Conservation (phyloP, 2,888 invertebrate species). For the Agrypnus murinus region DNA sequence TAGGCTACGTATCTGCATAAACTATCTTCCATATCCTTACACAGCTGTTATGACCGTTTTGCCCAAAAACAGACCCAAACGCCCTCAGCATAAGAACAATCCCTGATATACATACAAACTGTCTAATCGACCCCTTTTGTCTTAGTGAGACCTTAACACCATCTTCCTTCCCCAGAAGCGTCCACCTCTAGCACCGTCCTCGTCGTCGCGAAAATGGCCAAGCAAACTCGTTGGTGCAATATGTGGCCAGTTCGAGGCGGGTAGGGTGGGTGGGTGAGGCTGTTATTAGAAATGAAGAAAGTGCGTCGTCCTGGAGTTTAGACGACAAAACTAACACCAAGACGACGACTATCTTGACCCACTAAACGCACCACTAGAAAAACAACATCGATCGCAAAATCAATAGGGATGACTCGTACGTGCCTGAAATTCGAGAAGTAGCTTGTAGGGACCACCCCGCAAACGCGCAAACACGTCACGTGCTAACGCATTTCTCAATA, state of each 20-base stretch:
- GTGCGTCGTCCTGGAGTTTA: conserved; percentile 16
- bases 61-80: conserved; percentile 63
- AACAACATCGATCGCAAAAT: conserved; percentile 58
- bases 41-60: conserved; percentile 65
- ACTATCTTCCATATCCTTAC: conserved; percentile 68
- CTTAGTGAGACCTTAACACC: conserved; percentile 59
- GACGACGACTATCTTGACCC: conserved; percentile 49
- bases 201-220: conserved; percentile 59
- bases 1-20: conserved; percentile 69
- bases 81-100: conserved; percentile 57
- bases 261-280: neutral
- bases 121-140: conserved; percentile 69
- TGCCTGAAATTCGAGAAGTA: conserved; percentile 52
- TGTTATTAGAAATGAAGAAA: conserved; percentile 3
- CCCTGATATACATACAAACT: conserved; percentile 68
- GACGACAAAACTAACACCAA: conserved; percentile 21
- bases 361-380: conserved; percentile 50
- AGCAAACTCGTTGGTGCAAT: conserved; percentile 60
- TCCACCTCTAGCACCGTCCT: conserved; percentile 50
- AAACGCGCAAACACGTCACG: conserved; percentile 59
- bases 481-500: conserved; percentile 63
- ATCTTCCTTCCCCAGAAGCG: conserved; percentile 51
- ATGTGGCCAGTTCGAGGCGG: conserved; percentile 51
- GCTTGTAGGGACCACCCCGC: conserved; percentile 46
- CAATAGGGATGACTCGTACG: conserved; percentile 58